Evolutionary conservation across 2,888 invertebrate genomes (phyloP).

Genomic region (Anoplius nigerrimus): DNA sequence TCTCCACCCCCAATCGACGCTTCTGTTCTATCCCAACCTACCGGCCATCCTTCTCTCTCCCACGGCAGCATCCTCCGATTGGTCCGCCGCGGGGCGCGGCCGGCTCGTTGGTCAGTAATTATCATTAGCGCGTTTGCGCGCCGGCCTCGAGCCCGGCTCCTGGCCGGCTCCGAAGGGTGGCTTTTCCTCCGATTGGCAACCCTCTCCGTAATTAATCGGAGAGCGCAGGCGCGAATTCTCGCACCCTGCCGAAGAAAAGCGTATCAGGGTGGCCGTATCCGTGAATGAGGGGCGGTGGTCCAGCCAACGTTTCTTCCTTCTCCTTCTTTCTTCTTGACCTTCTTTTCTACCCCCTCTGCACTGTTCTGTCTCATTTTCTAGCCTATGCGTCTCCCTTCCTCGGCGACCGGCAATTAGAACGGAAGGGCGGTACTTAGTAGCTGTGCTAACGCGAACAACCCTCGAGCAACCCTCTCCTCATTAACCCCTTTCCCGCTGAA

Average conservation of each 20-base stretch:
- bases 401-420: slow-evolving; percentile 1
- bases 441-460: too few relatives aligned
- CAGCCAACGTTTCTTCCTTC: background rate
- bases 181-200: slow-evolving; percentile 66
- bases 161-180: slow-evolving; percentile 32
- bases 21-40: slow-evolving; percentile 5
- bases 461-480: background rate
- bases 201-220: slow-evolving; percentile 69
- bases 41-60: slow-evolving; percentile 8
- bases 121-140: slow-evolving; percentile 67
- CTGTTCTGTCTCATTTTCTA: slow-evolving; percentile 5
- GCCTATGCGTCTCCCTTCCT: slow-evolving; percentile 25
- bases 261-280: slow-evolving; percentile 38
- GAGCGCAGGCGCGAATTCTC: slow-evolving; percentile 69
- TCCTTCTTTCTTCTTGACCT: slow-evolving; percentile 18
- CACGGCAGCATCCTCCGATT: slow-evolving; percentile 43
- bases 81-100: slow-evolving; percentile 41
- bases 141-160: slow-evolving; percentile 30
- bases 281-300: background rate
- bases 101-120: slow-evolving; percentile 70
- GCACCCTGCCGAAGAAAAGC: slow-evolving; percentile 53
- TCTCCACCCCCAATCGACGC: background rate
- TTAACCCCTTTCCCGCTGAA: slow-evolving; percentile 2
- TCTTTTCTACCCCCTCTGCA: slow-evolving; percentile 23
- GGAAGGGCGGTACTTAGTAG: background rate